Percentiles rank a stretch among this genome's conserved stretches.
These are phyloP conservation scores for Zingel zingel DNA, from an alignment of 2,113 vertebrate genomes.

Conservation along the genomic window DNA sequence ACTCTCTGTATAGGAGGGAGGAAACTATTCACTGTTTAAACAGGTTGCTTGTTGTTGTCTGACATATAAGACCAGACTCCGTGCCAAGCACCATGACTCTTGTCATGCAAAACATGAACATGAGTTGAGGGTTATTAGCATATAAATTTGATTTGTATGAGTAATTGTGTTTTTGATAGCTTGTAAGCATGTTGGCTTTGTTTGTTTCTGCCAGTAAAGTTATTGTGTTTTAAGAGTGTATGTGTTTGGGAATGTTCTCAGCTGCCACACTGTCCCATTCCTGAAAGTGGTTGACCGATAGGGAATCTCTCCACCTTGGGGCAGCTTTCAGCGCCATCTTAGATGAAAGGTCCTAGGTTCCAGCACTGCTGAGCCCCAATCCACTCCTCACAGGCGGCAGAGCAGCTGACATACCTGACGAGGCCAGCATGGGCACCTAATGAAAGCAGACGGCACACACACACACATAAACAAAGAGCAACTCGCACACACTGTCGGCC, in stretches of 20 bases:
- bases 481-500: conserved; percentile 27
- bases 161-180: not conserved
- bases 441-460: conserved; percentile 59
- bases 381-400: conserved; percentile 51
- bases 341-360: conserved; percentile 76
- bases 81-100: conserved; percentile 29
- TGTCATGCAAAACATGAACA: conserved; percentile 34
- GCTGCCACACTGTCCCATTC: conserved; percentile 62
- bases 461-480: conserved; percentile 60
- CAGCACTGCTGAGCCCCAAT: conserved; percentile 37
- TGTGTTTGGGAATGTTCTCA: conserved; percentile 44
- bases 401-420: conserved; percentile 81
- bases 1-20: conserved; percentile 56
- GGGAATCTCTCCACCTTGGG: conserved; percentile 75
- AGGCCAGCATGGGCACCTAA: conserved; percentile 61
- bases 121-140: conserved; percentile 16
- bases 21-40: conserved; percentile 72
- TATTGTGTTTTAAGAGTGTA: conserved; percentile 4
- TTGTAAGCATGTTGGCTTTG: conserved; percentile 1
- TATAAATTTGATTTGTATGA: conserved; percentile 5
- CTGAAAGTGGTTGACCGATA: conserved; percentile 70
- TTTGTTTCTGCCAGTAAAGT: conserved; percentile 22
- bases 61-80: conserved; percentile 56
- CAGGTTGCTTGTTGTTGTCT: conserved; percentile 75
- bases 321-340: conserved; percentile 78